Evolutionary conservation across 1,140 invertebrate genomes (phyloP), one percentile per base, ranked within the genome.

Genomic region (Portunus trituberculatus): DNA sequence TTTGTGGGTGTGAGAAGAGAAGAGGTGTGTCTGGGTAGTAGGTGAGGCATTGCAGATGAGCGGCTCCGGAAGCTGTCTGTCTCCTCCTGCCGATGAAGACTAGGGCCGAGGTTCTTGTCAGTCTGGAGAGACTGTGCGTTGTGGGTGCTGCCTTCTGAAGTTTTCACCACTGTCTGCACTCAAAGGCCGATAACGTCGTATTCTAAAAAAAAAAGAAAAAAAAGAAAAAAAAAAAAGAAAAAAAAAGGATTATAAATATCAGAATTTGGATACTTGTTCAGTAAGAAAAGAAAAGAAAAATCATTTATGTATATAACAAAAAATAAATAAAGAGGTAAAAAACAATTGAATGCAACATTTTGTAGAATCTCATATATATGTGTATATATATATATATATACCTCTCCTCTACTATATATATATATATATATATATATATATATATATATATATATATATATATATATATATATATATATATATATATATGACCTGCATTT

Each of bases 131-230:
- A 95, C 92, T 39, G 95, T 95, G 92, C 95, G 94, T 84, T 96
- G 96, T 89, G 93, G 96, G 48, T 95, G 96, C 52, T 95, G 96
- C 31, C 96, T 87, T 92, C 96, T 91, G 76, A 93, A 95, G 84
- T 94, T 94, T 28, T 96, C 96, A 83, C 94, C 94, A 76, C 94
- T 96, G 86, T 96, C 96, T 48, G 96, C 96, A 91, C 96, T 96
- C 76, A 96, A 86, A 82, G 96, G 96, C 20, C 96, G 95, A 87
- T 96, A 96, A 31, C 96, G 31, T 29, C 96, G 87, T 93, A 96
- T 87, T 90, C 96, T 96, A 94, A 4, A 52, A 59, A 91, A 12
- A n/a, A 25, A 89, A 1, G 7, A 52, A 52, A 52, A 52, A 52
- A 14, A 52, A 52, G 48, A 6, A 52, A 52, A 6, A 94, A 4